These are phyloP conservation scores for Psilanteris sp. DNA, from an alignment of 1,140 invertebrate genomes.

Conservation along the genomic window DNA sequence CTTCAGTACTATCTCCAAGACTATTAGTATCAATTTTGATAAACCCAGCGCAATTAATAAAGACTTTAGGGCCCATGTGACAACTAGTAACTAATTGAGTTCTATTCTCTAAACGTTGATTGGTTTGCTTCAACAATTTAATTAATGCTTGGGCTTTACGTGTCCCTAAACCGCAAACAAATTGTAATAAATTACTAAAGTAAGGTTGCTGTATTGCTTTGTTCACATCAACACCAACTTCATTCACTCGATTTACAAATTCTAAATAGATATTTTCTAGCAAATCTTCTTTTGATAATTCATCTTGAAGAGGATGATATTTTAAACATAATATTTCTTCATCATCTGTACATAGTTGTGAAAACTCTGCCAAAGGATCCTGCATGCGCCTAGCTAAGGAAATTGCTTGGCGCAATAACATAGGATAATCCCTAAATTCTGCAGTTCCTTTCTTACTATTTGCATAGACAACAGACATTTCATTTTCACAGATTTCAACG, in stretches of 20 bases:
- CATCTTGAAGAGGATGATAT: constrained; percentile 85
- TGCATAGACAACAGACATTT: constrained; percentile 93
- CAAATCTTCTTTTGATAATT: constrained; percentile 91
- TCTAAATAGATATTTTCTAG: constrained; percentile 92
- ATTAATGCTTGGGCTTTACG: constrained; percentile 95
- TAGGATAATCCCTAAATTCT: constrained; percentile 96
- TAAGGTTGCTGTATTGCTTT: constrained; percentile 92
- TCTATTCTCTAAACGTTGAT: constrained; percentile 95
- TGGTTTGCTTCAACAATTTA: constrained; percentile 95
- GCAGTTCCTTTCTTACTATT: constrained; percentile 92
- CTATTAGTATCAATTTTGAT: constrained; percentile 99
- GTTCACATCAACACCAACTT: constrained; percentile 99
- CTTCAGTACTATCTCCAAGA: constrained; percentile 94
- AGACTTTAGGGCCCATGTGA: constrained; percentile 98
- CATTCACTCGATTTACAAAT: constrained; percentile 96
- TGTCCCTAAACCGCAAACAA: constrained; percentile 97
- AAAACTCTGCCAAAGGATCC: constrained; percentile 97
- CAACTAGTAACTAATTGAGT: constrained; percentile 96
- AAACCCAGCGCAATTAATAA: constrained; percentile 99
- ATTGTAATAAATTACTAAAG: constrained; percentile 95
- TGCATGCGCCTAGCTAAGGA: constrained; percentile 95
- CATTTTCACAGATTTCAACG: constrained; percentile 96
- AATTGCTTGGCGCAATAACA: constrained; percentile 92
- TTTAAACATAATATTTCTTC: constrained; percentile 97
- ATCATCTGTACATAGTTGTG: constrained; percentile 95